A percentile compares a stretch with the other conserved stretches of the same genome.
Conservation (phyloP, 2,113 vertebrate genomes). For the Brevimyrus niger region DNA sequence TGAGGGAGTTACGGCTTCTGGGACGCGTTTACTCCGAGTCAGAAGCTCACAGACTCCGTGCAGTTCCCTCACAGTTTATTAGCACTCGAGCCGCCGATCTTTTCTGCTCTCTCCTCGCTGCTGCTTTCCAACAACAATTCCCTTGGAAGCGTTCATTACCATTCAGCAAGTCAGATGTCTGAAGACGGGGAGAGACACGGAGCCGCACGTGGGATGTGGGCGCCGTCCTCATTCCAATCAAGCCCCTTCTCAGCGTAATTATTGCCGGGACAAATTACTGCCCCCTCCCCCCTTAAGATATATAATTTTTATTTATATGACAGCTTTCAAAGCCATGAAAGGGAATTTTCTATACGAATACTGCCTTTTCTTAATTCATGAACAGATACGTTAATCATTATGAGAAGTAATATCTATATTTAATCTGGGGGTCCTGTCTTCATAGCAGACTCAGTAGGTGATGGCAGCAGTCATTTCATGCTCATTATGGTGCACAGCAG, state of each 20-base stretch:
- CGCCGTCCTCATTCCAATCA: conserved; percentile 39
- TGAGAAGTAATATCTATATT: conserved; percentile 59
- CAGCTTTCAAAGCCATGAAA: conserved; percentile 62
- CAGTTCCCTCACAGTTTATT: conserved; percentile 41
- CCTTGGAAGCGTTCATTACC: conserved; percentile 56
- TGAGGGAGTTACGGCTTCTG: conserved; percentile 29
- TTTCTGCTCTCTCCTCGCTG: conserved; percentile 29
- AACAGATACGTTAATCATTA: conserved; percentile 51
- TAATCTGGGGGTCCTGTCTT: conserved; percentile 53
- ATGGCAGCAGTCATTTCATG: conserved; percentile 48
- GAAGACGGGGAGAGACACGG: conserved; percentile 26
- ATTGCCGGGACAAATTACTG: conserved; percentile 54
- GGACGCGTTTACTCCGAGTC: conserved; percentile 57
- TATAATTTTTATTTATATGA: conserved; percentile 65
- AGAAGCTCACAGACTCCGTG: conserved; percentile 37
- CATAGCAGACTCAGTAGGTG: conserved; percentile 38
- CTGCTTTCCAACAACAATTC: conserved; percentile 42
- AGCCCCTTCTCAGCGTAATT: conserved; percentile 51
- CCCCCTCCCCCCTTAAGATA: conserved; percentile 38
- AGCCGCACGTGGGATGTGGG: conserved; percentile 26
- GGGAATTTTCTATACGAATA: conserved; percentile 55
- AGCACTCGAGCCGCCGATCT: conserved; percentile 32
- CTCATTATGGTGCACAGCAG: conserved; percentile 32
- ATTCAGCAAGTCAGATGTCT: conserved; percentile 33
- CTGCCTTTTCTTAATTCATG: conserved; percentile 52